phyloP scores from a whole-genome alignment of 2,888 invertebrate species.

The Desoria tigrina region DNA sequence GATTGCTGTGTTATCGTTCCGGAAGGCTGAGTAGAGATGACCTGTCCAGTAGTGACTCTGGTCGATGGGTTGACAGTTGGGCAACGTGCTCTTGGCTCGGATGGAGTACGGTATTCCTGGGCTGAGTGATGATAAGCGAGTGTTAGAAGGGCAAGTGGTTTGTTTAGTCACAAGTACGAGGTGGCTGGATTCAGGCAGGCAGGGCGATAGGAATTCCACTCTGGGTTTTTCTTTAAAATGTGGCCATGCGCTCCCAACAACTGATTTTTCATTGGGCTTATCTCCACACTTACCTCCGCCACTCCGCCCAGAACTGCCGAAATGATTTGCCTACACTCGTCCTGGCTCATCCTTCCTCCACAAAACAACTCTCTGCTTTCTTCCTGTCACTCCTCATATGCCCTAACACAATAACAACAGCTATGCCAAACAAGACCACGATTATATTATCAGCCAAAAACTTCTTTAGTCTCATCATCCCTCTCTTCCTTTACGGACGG shows the following conservation, averaged over 20 bases:
- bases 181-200: constrained; percentile 11
- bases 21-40: too few species aligned
- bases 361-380: neutral
- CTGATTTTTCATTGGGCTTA: constrained; percentile 24
- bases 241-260: constrained; percentile 39
- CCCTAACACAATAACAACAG: constrained; percentile 11
- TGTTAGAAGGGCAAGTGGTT: too few species aligned
- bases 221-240: constrained; percentile 34
- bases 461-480: too few species aligned
- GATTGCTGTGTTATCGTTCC: too few species aligned
- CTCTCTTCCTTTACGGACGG: too few species aligned
- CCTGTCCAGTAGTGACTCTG: too few species aligned
- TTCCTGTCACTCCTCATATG: neutral
- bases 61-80: too few species aligned
- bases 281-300: constrained; percentile 31
- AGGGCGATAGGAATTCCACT: neutral
- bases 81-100: too few species aligned
- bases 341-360: constrained; percentile 21
- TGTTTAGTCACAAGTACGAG: constrained; percentile 7
- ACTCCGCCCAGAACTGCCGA: constrained; percentile 35
- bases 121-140: too few species aligned
- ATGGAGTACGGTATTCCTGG: too few species aligned
- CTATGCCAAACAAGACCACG: neutral
- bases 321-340: constrained; percentile 22
- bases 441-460: too few species aligned